Evolutionary conservation across 92 coral and sea anemone species (phyloP).

Genomic region (Heliopora coerulea): DNA sequence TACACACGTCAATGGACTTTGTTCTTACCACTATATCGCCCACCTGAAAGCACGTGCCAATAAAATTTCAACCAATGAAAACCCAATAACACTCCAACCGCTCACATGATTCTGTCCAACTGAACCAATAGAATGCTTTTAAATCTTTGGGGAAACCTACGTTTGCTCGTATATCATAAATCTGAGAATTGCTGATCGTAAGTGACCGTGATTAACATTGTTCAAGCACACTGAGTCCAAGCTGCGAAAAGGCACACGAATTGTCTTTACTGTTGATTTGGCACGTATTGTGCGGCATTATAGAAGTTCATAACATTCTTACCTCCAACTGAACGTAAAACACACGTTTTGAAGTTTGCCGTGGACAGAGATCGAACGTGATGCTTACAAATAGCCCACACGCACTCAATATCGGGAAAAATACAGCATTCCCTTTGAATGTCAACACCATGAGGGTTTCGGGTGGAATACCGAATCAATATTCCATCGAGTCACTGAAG

Average conservation of each 20-base stretch:
- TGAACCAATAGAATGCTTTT: slow-evolving; percentile 12
- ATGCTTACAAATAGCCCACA: slow-evolving; percentile 9
- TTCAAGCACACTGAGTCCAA: too few relatives aligned
- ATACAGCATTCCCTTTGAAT: slow-evolving; percentile 9
- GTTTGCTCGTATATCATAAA: not conserved
- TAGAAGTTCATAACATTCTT: too few relatives aligned
- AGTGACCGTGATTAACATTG: too few relatives aligned
- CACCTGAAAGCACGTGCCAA: slow-evolving; percentile 6
- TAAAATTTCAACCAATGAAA: slow-evolving; percentile 9
- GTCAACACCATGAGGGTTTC: not conserved
- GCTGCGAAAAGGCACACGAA: too few relatives aligned
- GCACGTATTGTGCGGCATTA: too few relatives aligned
- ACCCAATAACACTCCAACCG: not conserved
- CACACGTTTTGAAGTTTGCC: not conserved
- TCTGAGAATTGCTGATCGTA: too few relatives aligned
- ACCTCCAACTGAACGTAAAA: too few relatives aligned
- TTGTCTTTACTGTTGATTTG: too few relatives aligned
- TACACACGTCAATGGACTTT: slow-evolving; percentile 9
- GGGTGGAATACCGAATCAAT: slow-evolving; percentile 79
- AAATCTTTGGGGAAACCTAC: not conserved
- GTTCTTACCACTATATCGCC: not conserved
- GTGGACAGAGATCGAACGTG: not conserved
- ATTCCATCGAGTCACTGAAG: slow-evolving; percentile 56
- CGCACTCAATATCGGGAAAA: not conserved
- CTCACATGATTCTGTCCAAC: slow-evolving; percentile 5